These are phyloP conservation scores for Mythimna albipuncta DNA, from an alignment of 2,888 invertebrate species.

Conservation along the genomic window DNA sequence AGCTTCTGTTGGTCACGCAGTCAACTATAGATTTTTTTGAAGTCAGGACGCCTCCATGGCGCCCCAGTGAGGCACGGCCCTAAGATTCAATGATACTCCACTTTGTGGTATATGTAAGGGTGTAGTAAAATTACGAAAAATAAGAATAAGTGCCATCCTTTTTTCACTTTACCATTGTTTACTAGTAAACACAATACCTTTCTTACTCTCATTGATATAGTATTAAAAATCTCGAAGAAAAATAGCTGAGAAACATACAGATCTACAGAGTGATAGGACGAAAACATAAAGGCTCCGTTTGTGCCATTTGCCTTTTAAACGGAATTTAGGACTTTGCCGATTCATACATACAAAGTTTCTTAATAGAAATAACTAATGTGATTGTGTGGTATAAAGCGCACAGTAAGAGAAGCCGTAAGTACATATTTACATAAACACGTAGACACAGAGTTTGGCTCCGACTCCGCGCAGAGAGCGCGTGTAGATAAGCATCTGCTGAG, in stretches of 20 bases:
- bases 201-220: background rate
- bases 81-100: background rate
- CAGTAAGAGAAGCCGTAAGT: conserved; percentile 68
- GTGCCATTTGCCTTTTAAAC: background rate
- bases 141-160: too few species aligned
- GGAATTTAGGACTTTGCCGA: background rate
- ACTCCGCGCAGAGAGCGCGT: conserved; percentile 75
- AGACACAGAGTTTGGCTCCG: conserved; percentile 67
- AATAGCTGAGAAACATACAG: background rate
- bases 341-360: background rate
- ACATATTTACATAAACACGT: conserved; percentile 70
- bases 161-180: background rate
- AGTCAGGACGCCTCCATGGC: too few species aligned
- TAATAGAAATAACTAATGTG: conserved; percentile 24
- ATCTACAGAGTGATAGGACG: background rate
- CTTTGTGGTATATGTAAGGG: background rate
- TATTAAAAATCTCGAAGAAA: background rate
- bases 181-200: background rate
- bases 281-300: background rate
- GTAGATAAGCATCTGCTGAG: conserved; percentile 90
- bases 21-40: too few species aligned
- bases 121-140: too few species aligned
- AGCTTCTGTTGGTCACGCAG: too few species aligned
- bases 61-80: background rate
- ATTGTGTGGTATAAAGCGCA: conserved; percentile 12